phyloP scores from a whole-genome alignment of 2,888 invertebrate species.

The Amphipyra berbera region DNA sequence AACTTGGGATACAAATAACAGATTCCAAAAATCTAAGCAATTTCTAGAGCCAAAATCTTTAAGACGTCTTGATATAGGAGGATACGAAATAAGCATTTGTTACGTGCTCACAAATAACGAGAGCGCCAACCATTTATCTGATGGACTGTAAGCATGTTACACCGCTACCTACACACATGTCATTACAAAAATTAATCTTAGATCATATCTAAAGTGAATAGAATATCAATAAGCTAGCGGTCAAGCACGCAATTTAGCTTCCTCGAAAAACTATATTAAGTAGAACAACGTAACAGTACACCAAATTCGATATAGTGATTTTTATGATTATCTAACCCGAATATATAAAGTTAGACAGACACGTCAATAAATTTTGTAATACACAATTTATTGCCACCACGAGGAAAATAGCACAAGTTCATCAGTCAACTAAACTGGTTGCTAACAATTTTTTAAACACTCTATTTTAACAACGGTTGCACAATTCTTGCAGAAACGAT shows the following conservation, averaged over 20 bases:
- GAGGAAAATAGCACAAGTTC: background rate
- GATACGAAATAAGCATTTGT: slow-evolving; percentile 85
- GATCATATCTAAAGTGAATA: background rate
- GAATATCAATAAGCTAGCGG: slow-evolving; percentile 5
- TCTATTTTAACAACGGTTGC: slow-evolving; percentile 11
- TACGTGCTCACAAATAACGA: slow-evolving; percentile 91
- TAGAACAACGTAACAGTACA: slow-evolving; percentile 3
- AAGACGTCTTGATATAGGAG: slow-evolving; percentile 83
- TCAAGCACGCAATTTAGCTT: background rate
- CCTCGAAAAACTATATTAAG: slow-evolving; percentile 1
- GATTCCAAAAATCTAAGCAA: slow-evolving; percentile 62
- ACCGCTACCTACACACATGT: slow-evolving; percentile 24
- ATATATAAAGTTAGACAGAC: background rate
- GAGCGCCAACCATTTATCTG: slow-evolving; percentile 89
- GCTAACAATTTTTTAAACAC: slow-evolving; percentile 1
- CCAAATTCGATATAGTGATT: background rate
- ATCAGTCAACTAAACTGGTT: background rate
- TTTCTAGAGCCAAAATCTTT: slow-evolving; percentile 68
- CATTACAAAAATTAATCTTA: slow-evolving; percentile 8
- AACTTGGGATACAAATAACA: slow-evolving; percentile 67
- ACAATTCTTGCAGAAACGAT: slow-evolving; percentile 76
- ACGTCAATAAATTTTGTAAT: background rate
- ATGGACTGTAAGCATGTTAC: slow-evolving; percentile 86
- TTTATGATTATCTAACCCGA: background rate
- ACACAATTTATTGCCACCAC: background rate